A percentile compares a stretch with the other conserved stretches of the same genome.
phyloP scores from a whole-genome alignment of 2,888 invertebrate species.

The Drosophila nigricruria region DNA sequence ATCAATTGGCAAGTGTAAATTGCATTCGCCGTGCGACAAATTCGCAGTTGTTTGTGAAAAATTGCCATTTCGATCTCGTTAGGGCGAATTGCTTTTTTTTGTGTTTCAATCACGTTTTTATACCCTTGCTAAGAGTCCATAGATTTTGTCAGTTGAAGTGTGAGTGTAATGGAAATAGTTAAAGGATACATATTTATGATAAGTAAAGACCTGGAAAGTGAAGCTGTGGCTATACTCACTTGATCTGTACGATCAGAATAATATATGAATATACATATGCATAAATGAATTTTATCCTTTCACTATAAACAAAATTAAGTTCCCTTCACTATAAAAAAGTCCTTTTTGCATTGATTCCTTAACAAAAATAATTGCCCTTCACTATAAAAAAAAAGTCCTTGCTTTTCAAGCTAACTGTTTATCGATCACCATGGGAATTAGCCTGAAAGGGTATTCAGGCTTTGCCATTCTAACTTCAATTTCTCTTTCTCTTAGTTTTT shows the following conservation, averaged over 20 bases:
- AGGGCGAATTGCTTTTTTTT: neutral
- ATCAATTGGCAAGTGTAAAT: neutral
- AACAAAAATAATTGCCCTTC: neutral
- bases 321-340: neutral
- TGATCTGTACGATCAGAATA: neutral
- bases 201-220: neutral
- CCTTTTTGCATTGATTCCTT: no score
- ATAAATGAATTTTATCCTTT: neutral
- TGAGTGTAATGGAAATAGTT: neutral
- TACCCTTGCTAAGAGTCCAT: neutral
- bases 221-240: neutral
- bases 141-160: neutral
- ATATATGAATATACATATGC: neutral
- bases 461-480: neutral
- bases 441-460: neutral
- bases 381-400: neutral
- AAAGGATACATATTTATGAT: neutral
- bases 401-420: neutral
- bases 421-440: neutral
- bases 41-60: slow-evolving; percentile 10
- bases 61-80: neutral
- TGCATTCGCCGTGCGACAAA: neutral
- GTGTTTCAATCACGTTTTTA: slow-evolving; percentile 32
- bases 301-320: neutral
- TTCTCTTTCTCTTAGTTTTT: neutral